A percentile compares a stretch with the other conserved stretches of the same genome.
Conservation (phyloP, 2,113 vertebrate genomes). For the Echinops telfairi region DNA sequence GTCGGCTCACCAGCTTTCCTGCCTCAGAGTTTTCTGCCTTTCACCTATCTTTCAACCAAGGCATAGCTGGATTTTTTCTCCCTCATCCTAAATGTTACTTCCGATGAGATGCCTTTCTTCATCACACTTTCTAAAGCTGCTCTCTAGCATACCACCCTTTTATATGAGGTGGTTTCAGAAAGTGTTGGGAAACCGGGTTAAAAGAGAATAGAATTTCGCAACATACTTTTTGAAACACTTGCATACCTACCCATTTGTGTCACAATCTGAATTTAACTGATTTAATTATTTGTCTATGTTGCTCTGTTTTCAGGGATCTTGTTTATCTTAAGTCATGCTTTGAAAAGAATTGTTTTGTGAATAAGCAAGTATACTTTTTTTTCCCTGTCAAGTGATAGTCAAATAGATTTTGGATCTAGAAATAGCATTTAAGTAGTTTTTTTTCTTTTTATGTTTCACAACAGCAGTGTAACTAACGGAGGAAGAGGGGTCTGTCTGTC, state of each 20-base stretch:
- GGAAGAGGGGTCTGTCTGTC: too few species aligned
- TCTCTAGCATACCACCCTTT: not conserved
- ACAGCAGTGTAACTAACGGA: too few species aligned
- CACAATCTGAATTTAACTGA: not conserved
- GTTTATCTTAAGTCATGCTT: not conserved
- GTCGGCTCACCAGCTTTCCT: not conserved
- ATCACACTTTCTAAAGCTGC: not conserved
- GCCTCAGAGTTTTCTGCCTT: not conserved
- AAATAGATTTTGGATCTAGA: not conserved
- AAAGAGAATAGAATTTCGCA: too few species aligned
- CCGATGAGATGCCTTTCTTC: not conserved
- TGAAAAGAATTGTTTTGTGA: not conserved
- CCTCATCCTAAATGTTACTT: not conserved
- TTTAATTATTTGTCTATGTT: not conserved
- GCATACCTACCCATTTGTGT: not conserved
- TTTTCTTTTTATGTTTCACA: too few species aligned
- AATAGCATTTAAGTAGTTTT: too few species aligned
- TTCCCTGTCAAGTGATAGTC: not conserved
- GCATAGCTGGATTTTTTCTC: not conserved
- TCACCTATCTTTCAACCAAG: not conserved
- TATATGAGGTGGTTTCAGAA: not conserved
- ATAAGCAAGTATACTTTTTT: not conserved
- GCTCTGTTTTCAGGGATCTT: not conserved
- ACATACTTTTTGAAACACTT: too few species aligned
- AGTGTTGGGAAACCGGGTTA: too few species aligned